Evolutionary conservation across 2,113 vertebrate genomes (phyloP), one percentile per base, ranked within the genome.

Genomic region (Urocynchramus pylzowi): DNA sequence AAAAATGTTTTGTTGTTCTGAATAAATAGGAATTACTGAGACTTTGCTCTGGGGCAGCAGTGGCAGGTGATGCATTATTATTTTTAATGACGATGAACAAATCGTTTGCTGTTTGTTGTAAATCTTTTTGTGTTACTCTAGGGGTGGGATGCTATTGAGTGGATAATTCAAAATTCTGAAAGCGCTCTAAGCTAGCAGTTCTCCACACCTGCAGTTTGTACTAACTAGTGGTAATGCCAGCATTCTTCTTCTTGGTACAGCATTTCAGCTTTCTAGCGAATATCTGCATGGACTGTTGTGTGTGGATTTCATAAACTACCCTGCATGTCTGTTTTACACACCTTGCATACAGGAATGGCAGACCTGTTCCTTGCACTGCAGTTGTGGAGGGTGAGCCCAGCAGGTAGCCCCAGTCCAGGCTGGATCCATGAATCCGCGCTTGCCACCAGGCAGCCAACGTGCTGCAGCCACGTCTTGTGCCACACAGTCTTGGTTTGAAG

Each of bases 71-170:
- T 8, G 5, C 14, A 1, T 61, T 59, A 30, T n/a, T 49, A 18
- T 80, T 94, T 82, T 53, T 73, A 47, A 57, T 37, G 67, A 89
- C 1, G 1, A 61, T 75, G 52, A 70, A 93, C 59, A 90, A 71
- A 44, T 76, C 5, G 78, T 94, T 93, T 94, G 92, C 74, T 52
- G 4, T 90, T 9, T 42, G 75, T 94, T 97, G 91, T 97, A 68
- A 95, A 95, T 97, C 56, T 98, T 95, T 98, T 91, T 98, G 90
- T 98, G 95, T 98, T 97, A 60, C 97, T 98, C 92, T 97, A 99
- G 99, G 99, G 99, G 86, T 99, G 99, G 99, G 99, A 99, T 97
- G 99, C 99, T 93, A 99, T 99, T 97, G 99, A 99, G 97, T 99
- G 99, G 99, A 99, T 99, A 97, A 99, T 99, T 98, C 98, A 99